Base-by-base conservation (phyloP, 2,113 vertebrate genomes). In the Corydoras sp. region DNA sequence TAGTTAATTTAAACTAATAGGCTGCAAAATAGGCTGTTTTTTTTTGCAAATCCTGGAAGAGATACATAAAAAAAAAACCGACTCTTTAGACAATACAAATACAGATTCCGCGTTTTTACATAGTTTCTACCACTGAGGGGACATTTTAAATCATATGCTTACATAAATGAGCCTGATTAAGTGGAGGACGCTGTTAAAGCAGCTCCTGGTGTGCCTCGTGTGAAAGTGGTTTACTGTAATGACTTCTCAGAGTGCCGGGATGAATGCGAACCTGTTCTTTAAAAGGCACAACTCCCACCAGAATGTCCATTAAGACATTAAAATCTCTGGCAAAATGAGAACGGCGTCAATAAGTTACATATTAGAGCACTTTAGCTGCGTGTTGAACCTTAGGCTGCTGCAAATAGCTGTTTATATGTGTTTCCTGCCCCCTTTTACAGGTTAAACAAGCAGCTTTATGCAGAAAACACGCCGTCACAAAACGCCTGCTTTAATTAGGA, bases 291-390 rank as follows among this genome's bases (percentile, higher is more conserved):
- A 54, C 65, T 58, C 70, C 59, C 69, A 62, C 64, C 62, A 56
- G 53, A 76, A 76, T 58, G 66, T 76, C 74, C 74, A 76, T 76
- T 76, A 68, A 72, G 69, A 72, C 69, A 68, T 67, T 76, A 72
- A 70, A 68, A 72, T 76, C 66, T 60, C 18, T 53, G 54, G 58
- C 65, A 56, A 74, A 71, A 64, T 18, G 72, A 66, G 73, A 81
- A 76, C 61, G 58, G 75, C 77, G 75, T 65, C 72, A 79, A 77
- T 77, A 79, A 74, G 77, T 81, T 75, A 79, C 77, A 77, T 79
- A 81, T 81, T 77, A 65, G 62, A 61, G 63, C 67, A 79, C 75
- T 77, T 79, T 79, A 65, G 59, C 74, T 49, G 69, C 32, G 24
- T 54, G 54, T 15, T 65, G 67, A 75, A 65, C 50, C 58, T 43